Conservation (phyloP, 2,797 vertebrate species). For the Pipistrellus nathusii region DNA sequence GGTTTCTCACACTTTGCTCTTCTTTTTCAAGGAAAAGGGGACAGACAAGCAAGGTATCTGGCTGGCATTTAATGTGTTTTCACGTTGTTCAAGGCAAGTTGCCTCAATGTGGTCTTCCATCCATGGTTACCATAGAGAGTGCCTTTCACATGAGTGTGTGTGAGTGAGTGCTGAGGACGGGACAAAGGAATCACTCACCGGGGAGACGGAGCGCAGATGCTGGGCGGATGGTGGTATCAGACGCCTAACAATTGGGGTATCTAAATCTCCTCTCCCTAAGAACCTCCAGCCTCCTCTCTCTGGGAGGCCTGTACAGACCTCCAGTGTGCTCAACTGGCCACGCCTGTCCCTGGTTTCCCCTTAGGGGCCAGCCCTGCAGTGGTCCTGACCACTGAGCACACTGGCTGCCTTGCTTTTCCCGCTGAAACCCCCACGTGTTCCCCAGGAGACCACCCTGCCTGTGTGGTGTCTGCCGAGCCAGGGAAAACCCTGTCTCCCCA, state of each 20-base stretch:
- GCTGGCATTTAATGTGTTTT: background rate
- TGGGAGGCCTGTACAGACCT: no score
- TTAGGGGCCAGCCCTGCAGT: background rate
- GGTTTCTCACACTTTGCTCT: background rate
- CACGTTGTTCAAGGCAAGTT: background rate
- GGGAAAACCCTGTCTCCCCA: background rate
- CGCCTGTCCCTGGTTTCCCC: background rate
- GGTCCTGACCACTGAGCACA: rapidly evolving
- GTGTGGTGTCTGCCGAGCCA: no score
- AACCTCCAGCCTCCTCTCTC: background rate
- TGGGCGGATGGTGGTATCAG: no score
- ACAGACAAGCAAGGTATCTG: background rate
- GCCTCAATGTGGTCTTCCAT: background rate
- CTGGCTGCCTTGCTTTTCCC: no score
- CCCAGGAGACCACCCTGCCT: no score
- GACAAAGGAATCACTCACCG: rapidly evolving
- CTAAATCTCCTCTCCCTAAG: background rate
- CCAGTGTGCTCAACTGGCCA: background rate
- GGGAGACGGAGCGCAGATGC: background rate
- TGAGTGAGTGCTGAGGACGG: background rate
- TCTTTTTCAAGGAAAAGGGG: background rate
- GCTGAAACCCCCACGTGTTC: no score
- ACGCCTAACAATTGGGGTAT: background rate
- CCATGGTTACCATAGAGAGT: background rate
- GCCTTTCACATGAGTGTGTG: background rate